Evolutionary conservation across 2,888 invertebrate genomes (phyloP).

Genomic region (Oscheius sp.): DNA sequence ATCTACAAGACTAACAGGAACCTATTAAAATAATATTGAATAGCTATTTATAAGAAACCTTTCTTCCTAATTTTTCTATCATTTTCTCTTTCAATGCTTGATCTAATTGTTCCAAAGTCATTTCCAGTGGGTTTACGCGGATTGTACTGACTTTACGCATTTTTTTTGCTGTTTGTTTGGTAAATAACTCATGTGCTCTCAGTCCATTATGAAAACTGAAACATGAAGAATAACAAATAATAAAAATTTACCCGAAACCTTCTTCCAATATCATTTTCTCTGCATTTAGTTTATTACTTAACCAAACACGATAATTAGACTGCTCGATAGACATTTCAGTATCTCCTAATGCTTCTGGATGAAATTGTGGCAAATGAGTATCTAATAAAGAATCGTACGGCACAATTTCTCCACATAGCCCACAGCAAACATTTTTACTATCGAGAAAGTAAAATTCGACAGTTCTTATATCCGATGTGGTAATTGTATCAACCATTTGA

Average conservation of each 20-base stretch:
- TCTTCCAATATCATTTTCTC: constrained; percentile 50
- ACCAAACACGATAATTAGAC: constrained; percentile 63
- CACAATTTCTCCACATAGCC: constrained; percentile 68
- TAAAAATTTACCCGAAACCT: constrained; percentile 54
- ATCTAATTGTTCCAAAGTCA: constrained; percentile 62
- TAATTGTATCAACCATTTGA: constrained; percentile 25
- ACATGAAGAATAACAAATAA: no score
- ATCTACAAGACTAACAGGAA: constrained; percentile 68
- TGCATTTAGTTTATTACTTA: constrained; percentile 51
- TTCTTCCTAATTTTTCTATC: constrained; percentile 68
- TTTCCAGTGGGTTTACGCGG: constrained; percentile 67
- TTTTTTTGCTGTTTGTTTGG: not conserved
- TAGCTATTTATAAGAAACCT: no score
- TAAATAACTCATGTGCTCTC: not conserved
- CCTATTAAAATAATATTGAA: no score
- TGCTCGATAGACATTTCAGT: constrained; percentile 66
- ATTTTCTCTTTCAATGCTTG: constrained; percentile 63
- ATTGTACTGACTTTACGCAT: constrained; percentile 53
- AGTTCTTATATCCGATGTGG: constrained; percentile 31
- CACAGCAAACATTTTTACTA: constrained; percentile 64
- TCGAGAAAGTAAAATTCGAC: constrained; percentile 63
- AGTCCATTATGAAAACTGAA: not conserved
- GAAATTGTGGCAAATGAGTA: constrained; percentile 62
- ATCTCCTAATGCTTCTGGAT: constrained; percentile 60
- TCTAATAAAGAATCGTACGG: constrained; percentile 59